phyloP scores from a whole-genome alignment of 2,888 invertebrate species.

The Melipona beecheii region DNA sequence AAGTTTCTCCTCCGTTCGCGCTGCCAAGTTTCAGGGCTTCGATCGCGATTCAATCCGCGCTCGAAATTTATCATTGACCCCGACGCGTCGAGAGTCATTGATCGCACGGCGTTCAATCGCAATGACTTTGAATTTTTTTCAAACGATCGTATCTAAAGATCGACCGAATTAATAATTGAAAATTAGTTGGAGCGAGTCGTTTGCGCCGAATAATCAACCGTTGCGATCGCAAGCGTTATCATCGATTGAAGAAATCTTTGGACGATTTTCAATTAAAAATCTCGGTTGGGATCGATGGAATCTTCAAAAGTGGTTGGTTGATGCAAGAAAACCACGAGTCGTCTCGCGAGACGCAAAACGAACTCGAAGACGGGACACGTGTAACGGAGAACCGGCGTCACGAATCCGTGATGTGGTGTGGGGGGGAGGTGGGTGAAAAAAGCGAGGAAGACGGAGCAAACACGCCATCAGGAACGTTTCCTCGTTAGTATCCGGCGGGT shows the following conservation, averaged over 20 bases:
- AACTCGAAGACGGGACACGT: background rate
- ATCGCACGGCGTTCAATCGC: too few species aligned
- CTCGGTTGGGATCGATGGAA: background rate
- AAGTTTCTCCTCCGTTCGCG: background rate
- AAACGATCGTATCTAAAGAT: too few species aligned
- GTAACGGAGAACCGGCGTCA: background rate
- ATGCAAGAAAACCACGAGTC: background rate
- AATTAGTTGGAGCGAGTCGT: background rate
- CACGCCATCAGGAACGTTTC: constrained; percentile 70
- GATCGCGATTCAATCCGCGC: background rate
- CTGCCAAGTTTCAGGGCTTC: background rate
- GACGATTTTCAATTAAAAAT: background rate
- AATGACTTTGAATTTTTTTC: too few species aligned
- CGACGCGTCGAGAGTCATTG: background rate
- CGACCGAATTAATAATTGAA: too few species aligned
- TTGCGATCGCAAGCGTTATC: too few species aligned
- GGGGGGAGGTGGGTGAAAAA: constrained; percentile 21
- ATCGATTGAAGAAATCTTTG: background rate
- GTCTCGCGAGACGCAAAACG: background rate
- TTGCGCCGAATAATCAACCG: too few species aligned
- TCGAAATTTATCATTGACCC: background rate
- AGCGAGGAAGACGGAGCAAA: constrained; percentile 49
- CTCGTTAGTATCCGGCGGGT: constrained; percentile 73
- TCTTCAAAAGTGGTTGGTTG: background rate
- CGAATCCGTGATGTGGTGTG: constrained; percentile 9